These are phyloP conservation scores for Villa cingulata DNA, from an alignment of 2,888 invertebrate species.

Conservation along the genomic window DNA sequence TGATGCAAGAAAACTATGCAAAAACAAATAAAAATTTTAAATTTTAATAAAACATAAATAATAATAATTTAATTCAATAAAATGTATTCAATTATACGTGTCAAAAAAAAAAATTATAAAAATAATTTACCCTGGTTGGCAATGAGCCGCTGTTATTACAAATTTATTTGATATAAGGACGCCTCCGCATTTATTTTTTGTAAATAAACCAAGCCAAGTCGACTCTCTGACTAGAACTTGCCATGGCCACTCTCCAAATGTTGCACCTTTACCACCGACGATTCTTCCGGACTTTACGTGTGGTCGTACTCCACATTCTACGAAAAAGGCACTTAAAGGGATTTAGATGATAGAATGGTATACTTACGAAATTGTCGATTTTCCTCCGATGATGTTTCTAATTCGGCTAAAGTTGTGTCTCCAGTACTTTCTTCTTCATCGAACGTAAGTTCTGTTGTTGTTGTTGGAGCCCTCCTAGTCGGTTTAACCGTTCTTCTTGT, in stretches of 20 bases:
- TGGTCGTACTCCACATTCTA: slow-evolving; percentile 82
- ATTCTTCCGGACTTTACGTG: slow-evolving; percentile 66
- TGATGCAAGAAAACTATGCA: slow-evolving; percentile 72
- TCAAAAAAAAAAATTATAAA: background rate
- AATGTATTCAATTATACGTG: background rate
- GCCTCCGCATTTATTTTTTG: slow-evolving; percentile 90
- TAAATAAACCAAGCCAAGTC: slow-evolving; percentile 85
- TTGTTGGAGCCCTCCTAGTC: slow-evolving; percentile 27
- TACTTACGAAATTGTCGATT: slow-evolving; percentile 33
- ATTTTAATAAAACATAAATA: background rate
- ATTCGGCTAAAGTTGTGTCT: slow-evolving; percentile 11
- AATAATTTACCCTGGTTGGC: slow-evolving; percentile 73
- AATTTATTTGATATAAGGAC: slow-evolving; percentile 78
- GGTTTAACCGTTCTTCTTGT: slow-evolving; percentile 22
- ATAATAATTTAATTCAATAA: background rate
- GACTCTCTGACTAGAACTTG: slow-evolving; percentile 83
- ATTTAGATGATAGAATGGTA: background rate
- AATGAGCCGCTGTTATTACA: slow-evolving; percentile 87
- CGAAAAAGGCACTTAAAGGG: slow-evolving; percentile 15
- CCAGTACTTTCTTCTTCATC: slow-evolving; percentile 29
- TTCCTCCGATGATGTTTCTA: slow-evolving; percentile 15
- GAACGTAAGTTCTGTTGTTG: slow-evolving; percentile 27
- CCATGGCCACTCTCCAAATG: slow-evolving; percentile 87
- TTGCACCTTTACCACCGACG: slow-evolving; percentile 77
- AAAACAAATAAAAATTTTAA: slow-evolving; percentile 1